Base-by-base conservation (phyloP, 2,797 vertebrate genomes). In the Sebastiscus albofasciatus region DNA sequence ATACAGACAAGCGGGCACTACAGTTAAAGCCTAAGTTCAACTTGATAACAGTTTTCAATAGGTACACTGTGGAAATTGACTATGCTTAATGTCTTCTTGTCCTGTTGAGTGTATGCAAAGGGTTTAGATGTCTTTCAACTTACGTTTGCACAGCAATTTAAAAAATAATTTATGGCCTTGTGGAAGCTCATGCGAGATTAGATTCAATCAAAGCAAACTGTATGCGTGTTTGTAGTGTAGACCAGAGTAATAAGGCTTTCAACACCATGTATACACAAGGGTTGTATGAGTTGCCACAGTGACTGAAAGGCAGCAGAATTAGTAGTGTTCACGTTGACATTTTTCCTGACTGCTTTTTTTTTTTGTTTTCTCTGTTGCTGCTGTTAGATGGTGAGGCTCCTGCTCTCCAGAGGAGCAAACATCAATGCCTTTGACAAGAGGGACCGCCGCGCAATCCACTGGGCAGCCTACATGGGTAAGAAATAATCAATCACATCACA, bases 401-500 rank as follows among this genome's bases (percentile, higher is more conserved):
- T 99, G 56, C 95, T 99, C 88, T 99, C 98, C 84, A 97, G 98
- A 96, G 98, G 98, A 90, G 97, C 99, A 92, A 99, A 99, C 93
- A 98, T 99, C 90, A 99, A 99, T 89, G 98, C 98, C 79, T 99
- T 99, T 93, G 99, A 99, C 93, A 99, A 99, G 95, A 99, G 99
- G 92, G 98, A 99, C 90, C 96, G 98, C n/a, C 96, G 99, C 82
- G 98, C 99, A 61, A 97, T 99, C 89, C 99, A 99, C 85, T 99
- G 98, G 99, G 98, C 98, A 72, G 97, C 99, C 33, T 99, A 99
- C 92, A 99, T 99, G 98, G 99, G 99, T 99, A 97, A 90, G 56
- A 13, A 74, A 69, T 64, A 74, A 69, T 64, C 52, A 72, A 27
- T 14, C 36, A 0, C n/a, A 22, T 72, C 14, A 14, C 1, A 33